A percentile compares a stretch with the other conserved stretches of the same genome.
Evolutionary conservation across 2,888 invertebrate genomes (phyloP).

Genomic region (Gibbula magus): DNA sequence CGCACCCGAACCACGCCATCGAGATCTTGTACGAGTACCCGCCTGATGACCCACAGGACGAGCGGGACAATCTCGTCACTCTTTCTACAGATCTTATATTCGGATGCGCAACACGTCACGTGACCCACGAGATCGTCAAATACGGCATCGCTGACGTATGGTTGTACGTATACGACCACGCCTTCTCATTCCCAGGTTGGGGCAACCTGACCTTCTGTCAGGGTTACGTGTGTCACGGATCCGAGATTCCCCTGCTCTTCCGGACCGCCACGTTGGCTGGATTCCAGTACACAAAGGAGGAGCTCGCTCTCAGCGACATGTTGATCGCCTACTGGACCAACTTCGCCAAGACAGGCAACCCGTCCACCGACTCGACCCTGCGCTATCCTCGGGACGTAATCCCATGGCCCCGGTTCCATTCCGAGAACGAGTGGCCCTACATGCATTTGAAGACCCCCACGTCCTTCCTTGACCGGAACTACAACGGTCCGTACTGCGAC

Average conservation of each 20-base stretch:
- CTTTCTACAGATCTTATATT: constrained; percentile 62
- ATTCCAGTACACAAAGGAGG: constrained; percentile 53
- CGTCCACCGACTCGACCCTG: constrained; percentile 43
- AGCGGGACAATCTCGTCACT: constrained; percentile 38
- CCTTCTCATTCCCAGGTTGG: constrained; percentile 61
- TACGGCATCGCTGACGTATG: constrained; percentile 37
- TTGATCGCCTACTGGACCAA: constrained; percentile 67
- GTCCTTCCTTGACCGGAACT: constrained; percentile 41
- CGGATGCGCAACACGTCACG: constrained; percentile 55
- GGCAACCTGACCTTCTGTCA: constrained; percentile 57
- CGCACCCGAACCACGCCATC: constrained; percentile 45
- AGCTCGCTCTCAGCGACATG: constrained; percentile 46
- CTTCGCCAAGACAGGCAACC: constrained; percentile 66
- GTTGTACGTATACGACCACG: constrained; percentile 59
- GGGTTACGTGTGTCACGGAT: constrained; percentile 64
- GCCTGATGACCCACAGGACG: constrained; percentile 41
- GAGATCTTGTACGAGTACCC: constrained; percentile 52
- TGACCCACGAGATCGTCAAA: constrained; percentile 39
- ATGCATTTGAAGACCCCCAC: constrained; percentile 53
- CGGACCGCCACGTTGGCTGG: constrained; percentile 50
- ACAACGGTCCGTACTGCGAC: constrained; percentile 51
- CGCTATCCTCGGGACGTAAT: constrained; percentile 8
- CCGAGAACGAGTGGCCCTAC: constrained; percentile 32
- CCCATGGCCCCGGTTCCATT: constrained; percentile 54
- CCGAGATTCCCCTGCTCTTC: constrained; percentile 63